Evolutionary conservation across 2,797 vertebrate species (phyloP).

Genomic region (Enteromius paludinosus): DNA sequence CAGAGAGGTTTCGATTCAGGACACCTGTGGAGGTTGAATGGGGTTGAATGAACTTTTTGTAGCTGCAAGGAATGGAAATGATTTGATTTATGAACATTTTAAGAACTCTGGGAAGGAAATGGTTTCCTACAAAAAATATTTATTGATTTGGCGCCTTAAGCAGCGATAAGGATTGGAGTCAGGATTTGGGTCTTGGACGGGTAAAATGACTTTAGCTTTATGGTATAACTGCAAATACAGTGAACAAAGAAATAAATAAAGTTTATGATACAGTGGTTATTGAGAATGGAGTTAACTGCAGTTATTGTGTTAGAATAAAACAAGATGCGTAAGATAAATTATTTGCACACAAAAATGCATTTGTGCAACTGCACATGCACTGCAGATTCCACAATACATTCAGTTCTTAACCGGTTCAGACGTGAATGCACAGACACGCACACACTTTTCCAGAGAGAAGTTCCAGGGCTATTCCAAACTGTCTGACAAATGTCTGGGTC

Average conservation of each 20-base stretch:
- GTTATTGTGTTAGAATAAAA: neutral
- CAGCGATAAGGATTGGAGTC: slow-evolving; percentile 29
- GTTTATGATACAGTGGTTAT: neutral
- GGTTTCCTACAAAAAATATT: slow-evolving; percentile 44
- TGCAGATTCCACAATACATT: slow-evolving; percentile 20
- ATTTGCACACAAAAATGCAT: slow-evolving; percentile 32
- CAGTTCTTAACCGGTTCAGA: slow-evolving; percentile 28
- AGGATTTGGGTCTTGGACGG: neutral
- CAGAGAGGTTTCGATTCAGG: neutral
- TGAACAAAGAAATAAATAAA: neutral
- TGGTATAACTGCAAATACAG: neutral
- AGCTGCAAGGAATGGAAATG: slow-evolving; percentile 13
- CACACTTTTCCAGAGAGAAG: slow-evolving; percentile 51
- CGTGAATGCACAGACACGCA: slow-evolving; percentile 29
- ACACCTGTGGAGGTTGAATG: slow-evolving; percentile 15
- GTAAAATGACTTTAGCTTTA: slow-evolving; percentile 1
- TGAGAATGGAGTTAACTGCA: neutral
- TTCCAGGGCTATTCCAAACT: slow-evolving; percentile 62
- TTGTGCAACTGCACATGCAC: slow-evolving; percentile 30
- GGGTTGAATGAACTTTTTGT: slow-evolving; percentile 14
- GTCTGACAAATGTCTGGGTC: slow-evolving; percentile 77
- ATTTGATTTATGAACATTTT: slow-evolving; percentile 44
- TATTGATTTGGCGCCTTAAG: slow-evolving; percentile 27
- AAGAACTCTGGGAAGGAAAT: slow-evolving; percentile 21
- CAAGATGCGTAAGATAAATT: neutral